phyloP scores from a whole-genome alignment of 2,888 invertebrate genomes.

The Machimus rusticus region DNA sequence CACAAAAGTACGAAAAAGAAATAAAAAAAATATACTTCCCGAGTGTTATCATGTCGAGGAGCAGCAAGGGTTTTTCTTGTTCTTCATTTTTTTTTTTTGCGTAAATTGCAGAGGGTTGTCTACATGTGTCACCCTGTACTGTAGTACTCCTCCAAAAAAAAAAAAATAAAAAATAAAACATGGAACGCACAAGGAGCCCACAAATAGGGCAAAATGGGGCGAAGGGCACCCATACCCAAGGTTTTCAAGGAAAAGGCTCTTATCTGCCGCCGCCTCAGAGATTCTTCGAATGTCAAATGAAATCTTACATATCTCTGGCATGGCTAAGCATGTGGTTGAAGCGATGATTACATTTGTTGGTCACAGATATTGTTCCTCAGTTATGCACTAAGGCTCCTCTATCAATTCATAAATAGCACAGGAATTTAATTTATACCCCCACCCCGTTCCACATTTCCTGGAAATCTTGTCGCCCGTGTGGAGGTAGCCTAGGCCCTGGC shows the following conservation, averaged over 20 bases:
- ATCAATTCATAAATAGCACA: slow-evolving; percentile 13
- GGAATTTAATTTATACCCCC: slow-evolving; percentile 9
- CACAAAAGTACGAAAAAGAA: not conserved
- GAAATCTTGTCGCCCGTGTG: not conserved
- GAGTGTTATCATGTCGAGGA: not conserved
- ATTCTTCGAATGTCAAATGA: not conserved
- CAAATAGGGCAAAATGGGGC: not conserved
- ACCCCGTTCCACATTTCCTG: not conserved
- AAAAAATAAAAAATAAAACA: not conserved
- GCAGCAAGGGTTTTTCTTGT: not conserved
- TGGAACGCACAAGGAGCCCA: not conserved
- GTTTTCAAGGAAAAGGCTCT: not conserved
- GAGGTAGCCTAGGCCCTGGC: not conserved
- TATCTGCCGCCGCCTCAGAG: not conserved
- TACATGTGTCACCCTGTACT: not conserved
- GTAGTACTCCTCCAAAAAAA: not conserved
- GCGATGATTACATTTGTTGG: slow-evolving; percentile 23
- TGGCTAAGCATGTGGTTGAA: not conserved
- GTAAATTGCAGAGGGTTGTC: not conserved
- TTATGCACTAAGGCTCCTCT: not conserved
- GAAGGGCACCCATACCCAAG: not conserved
- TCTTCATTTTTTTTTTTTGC: not conserved
- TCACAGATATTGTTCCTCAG: slow-evolving; percentile 6
- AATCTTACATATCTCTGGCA: not conserved
- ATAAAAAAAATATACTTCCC: not conserved